A percentile compares a stretch with the other conserved stretches of the same genome.
These are phyloP conservation scores for Trichoplax adhaerens DNA, from an alignment of 37 sponge, comb jelly and placozoan genomes.

Conservation along the genomic window DNA sequence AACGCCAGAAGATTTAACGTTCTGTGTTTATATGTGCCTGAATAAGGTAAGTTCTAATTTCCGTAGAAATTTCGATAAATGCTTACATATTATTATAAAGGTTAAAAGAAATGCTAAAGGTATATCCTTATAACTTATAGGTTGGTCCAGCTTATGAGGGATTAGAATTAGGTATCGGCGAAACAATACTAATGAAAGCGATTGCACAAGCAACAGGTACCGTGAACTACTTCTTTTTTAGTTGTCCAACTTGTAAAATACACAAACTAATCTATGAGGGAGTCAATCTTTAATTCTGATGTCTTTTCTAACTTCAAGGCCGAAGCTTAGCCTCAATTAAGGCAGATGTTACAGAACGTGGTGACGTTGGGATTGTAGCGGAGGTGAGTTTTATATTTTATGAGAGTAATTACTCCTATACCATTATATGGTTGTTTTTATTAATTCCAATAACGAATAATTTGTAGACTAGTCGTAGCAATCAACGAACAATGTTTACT, in stretches of 20 bases:
- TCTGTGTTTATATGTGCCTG: slow-evolving; percentile 81
- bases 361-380: slow-evolving; percentile 88
- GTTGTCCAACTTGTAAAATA: background rate
- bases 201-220: slow-evolving; percentile 58
- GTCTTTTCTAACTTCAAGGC: slow-evolving; percentile 14
- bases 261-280: background rate
- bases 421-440: background rate
- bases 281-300: background rate
- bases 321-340: slow-evolving; percentile 59
- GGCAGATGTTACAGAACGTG: slow-evolving; percentile 37
- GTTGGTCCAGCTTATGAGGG: slow-evolving; percentile 87
- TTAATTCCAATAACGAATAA: background rate
- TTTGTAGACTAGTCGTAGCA: slow-evolving; percentile 49
- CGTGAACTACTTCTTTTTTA: background rate
- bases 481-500: slow-evolving; percentile 86
- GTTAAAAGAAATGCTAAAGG: background rate
- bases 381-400: slow-evolving; percentile 31
- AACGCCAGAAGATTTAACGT: slow-evolving; percentile 58
- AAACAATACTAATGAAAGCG: slow-evolving; percentile 65
- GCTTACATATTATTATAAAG: background rate
- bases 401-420: background rate
- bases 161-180: slow-evolving; percentile 80
- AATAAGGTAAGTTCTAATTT: slow-evolving; percentile 52
- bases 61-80: background rate
- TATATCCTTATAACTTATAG: slow-evolving; percentile 15